These are phyloP conservation scores for Pentalonia nigronervosa DNA, from an alignment of 1,140 invertebrate species.

Conservation along the genomic window DNA sequence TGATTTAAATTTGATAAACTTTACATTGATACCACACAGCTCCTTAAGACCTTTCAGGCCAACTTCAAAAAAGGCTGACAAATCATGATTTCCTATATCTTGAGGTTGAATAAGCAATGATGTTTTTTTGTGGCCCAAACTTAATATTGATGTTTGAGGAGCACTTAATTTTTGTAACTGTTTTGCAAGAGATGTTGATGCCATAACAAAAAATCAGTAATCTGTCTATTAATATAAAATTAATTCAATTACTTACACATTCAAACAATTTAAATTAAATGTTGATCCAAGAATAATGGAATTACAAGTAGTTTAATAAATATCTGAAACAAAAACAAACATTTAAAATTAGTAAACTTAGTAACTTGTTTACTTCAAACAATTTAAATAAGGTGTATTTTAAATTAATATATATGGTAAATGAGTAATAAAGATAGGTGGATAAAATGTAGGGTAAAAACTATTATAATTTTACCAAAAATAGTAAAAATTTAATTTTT, in stretches of 20 bases:
- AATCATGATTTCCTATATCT: constrained; percentile 85
- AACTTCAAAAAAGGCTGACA: constrained; percentile 83
- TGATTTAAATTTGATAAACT: constrained; percentile 77
- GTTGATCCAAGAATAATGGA: neutral
- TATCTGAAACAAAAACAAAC: neutral
- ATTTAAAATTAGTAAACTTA: neutral
- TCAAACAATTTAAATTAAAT: neutral
- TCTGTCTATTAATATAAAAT: neutral
- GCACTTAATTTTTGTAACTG: constrained; percentile 82
- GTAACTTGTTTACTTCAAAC: neutral
- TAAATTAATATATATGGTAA: too few species aligned
- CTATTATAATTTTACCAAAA: too few species aligned
- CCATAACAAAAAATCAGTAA: constrained; percentile 59
- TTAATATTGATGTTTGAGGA: constrained; percentile 78
- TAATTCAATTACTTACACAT: constrained; percentile 2
- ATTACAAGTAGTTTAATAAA: neutral
- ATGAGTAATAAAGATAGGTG: too few species aligned
- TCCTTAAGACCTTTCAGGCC: constrained; percentile 85
- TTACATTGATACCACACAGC: constrained; percentile 74
- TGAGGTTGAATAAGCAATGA: constrained; percentile 89
- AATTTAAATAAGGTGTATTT: neutral
- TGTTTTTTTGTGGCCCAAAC: constrained; percentile 73
- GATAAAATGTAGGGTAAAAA: too few species aligned
- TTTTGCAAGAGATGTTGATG: constrained; percentile 77
- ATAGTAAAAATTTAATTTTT: too few species aligned